Base-by-base conservation (phyloP, 1,140 invertebrate genomes). In the Cyphomyrmex costatus region DNA sequence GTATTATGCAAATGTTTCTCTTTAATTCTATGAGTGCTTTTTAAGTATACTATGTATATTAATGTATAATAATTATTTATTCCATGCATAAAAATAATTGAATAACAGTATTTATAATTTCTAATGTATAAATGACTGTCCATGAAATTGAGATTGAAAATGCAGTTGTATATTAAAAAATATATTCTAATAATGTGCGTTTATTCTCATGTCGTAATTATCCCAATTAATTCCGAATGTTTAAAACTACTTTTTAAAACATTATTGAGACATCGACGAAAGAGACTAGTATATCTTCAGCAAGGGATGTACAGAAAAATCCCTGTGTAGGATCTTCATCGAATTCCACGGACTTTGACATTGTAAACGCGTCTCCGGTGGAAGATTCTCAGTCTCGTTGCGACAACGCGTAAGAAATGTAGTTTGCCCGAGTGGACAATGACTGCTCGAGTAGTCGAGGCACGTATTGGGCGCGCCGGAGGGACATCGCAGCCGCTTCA, bases 331-430 rank as follows among this genome's bases (percentile, higher is more conserved):
- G 16, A 19, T 19, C 79, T 8, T 83, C 46, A 60, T 73, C 56
- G 51, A 83, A 74, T 74, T 83, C 8, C n/a, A 56, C 49, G 33
- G 68, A 83, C 10, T 73, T 60, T 83, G 79, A 73, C 42, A 24
- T 21, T 60, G 53, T 61, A 83, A 83, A 83, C 19, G 53, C 68
- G 14, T 74, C 53, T 73, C 42, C 56, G 51, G 6, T 36, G 53
- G n/a, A 73, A 27, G 36, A 83, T 73, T 83, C 68, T 36, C 79
- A 83, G 79, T 73, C 53, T 60, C 79, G 53, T 74, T 74, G 79
- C 68, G 79, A 83, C 79, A 83, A 83, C 79, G 68, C 79, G 79
- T 83, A 83, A 83, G 79, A 83, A 83, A 83, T 83, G 79, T 83
- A 83, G 79, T 83, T 83, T 83, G 68, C 68, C 56, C 79, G 79